phyloP scores from a whole-genome alignment of 2,113 vertebrate species.

The Riparia riparia region DNA sequence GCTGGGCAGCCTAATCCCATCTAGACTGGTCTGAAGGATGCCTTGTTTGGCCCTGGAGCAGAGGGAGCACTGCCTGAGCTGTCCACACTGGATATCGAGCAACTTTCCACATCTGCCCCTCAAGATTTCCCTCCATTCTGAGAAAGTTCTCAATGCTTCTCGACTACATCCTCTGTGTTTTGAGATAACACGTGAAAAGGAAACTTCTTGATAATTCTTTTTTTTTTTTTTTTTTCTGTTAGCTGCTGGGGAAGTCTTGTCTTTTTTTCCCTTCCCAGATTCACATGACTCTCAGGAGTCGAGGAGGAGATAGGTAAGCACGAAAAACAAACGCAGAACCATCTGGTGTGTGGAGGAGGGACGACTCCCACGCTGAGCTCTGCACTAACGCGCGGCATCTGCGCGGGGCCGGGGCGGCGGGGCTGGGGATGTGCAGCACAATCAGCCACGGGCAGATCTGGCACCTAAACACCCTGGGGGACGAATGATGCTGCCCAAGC shows the following conservation, averaged over 20 bases:
- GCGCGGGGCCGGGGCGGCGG: neutral
- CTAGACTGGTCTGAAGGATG: neutral
- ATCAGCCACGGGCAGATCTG: neutral
- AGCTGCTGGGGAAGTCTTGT: conserved; percentile 8
- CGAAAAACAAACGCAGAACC: conserved; percentile 35
- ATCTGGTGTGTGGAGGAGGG: conserved; percentile 73
- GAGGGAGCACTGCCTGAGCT: neutral
- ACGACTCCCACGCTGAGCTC: conserved; percentile 61
- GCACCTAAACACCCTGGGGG: neutral
- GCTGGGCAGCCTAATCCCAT: neutral
- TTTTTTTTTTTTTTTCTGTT: conserved; percentile 23
- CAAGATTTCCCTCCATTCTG: neutral
- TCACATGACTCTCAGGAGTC: conserved; percentile 38
- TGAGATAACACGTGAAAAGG: neutral
- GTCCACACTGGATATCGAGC: neutral
- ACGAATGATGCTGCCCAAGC: neutral
- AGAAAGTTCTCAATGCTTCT: neutral
- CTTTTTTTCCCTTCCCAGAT: neutral
- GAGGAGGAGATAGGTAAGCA: conserved; percentile 55
- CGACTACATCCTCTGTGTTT: neutral
- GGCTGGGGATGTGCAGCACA: neutral
- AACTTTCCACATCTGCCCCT: neutral
- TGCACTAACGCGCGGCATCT: conserved; percentile 37
- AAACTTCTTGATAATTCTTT: neutral
- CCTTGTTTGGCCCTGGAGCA: neutral